A percentile compares a stretch with the other conserved stretches of the same genome.
Evolutionary conservation across 1,140 invertebrate species (phyloP).

Genomic region (Paraescarpia echinospica): DNA sequence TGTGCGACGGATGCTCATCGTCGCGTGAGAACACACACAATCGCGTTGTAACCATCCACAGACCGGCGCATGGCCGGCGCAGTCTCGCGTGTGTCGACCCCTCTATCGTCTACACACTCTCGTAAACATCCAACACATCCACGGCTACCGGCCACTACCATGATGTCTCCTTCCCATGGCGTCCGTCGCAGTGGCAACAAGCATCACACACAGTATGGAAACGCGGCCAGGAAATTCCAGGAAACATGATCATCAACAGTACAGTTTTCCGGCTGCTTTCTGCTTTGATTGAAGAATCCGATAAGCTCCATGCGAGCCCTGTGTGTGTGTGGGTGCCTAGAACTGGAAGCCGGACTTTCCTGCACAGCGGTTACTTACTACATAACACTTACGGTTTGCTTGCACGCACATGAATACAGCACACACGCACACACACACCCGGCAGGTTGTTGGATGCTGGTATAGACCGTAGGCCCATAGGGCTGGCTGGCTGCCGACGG

Average conservation of each 20-base stretch:
- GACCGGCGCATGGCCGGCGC: not conserved
- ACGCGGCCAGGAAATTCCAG: not conserved
- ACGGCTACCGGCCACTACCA: not conserved
- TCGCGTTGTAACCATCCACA: not conserved
- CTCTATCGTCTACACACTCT: not conserved
- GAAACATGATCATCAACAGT: not conserved
- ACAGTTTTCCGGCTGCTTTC: not conserved
- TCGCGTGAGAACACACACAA: not conserved
- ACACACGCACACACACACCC: not conserved
- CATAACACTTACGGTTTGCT: not conserved
- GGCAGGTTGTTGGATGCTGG: not conserved
- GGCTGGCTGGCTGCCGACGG: not conserved
- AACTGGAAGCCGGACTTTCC: not conserved
- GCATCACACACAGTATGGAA: not conserved
- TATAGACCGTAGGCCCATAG: not conserved
- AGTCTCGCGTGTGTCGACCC: not conserved
- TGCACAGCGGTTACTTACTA: not conserved
- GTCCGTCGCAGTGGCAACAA: not conserved
- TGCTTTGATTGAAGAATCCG: not conserved
- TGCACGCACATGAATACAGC: not conserved
- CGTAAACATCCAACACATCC: not conserved
- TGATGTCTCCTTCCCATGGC: not conserved
- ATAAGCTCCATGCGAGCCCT: not conserved
- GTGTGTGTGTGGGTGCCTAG: not conserved
- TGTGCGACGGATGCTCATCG: not conserved